Percentiles rank a stretch among this genome's conserved stretches.
Conservation (phyloP, 2,797 vertebrate genomes). For the Pseudochirops cupreus region DNA sequence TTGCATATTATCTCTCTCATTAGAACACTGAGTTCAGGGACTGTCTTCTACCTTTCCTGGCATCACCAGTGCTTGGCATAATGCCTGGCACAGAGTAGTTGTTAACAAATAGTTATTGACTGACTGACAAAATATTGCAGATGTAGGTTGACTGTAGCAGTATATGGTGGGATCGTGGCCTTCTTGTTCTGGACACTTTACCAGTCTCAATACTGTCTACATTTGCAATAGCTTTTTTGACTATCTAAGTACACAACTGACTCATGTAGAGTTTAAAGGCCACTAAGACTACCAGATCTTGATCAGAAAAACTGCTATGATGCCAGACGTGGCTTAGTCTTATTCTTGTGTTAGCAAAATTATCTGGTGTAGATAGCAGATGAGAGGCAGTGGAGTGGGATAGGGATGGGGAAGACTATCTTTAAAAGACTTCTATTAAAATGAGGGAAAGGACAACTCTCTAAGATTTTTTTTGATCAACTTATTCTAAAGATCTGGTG, state of each 20-base stretch:
- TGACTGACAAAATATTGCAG: not conserved
- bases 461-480: not conserved
- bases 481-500: not conserved
- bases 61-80: not conserved
- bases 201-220: not conserved
- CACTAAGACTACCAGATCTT: not conserved
- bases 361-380: not conserved
- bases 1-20: not conserved
- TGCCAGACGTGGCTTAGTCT: not conserved
- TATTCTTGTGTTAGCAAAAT: not conserved
- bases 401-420: too few relatives aligned
- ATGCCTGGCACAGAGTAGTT: not conserved
- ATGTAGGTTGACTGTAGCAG: not conserved
- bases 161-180: not conserved
- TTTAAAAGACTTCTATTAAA: not conserved
- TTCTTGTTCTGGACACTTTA: not conserved
- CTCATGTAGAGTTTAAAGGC: not conserved
- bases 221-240: not conserved
- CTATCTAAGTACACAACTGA: not conserved
- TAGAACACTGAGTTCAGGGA: not conserved
- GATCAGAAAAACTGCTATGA: not conserved
- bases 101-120: not conserved
- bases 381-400: not conserved
- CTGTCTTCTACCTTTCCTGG: not conserved
- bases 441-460: not conserved